Base-by-base conservation (phyloP, 2,113 vertebrate species). In the Syngnathoides biaculeatus region DNA sequence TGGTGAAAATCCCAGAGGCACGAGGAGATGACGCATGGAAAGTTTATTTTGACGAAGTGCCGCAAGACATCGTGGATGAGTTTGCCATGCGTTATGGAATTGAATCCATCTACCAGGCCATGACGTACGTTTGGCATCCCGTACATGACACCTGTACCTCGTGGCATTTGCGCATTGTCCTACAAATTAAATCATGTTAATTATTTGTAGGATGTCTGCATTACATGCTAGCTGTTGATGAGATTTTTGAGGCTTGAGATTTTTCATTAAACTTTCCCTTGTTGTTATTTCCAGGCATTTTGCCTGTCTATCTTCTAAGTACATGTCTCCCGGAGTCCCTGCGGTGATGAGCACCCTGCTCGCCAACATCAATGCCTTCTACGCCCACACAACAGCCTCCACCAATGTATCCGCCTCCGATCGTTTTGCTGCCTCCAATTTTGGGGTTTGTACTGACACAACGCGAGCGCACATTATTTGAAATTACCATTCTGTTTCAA, bases 51-150 rank as follows among this genome's bases (percentile, higher is more conserved):
- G 97, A 99, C 40, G 97, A 99, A 68, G 96, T 96, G 45, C 92
- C 94, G 3, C 95, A 98, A 82, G 97, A 99, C 82, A 93, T 98
- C 0, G 97, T 98, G 79, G 97, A 99, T 73, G 97, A 99, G 84
- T 99, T 99, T 79, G 95, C 96, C 27, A 99, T 99, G 95, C 97
- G 97, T 71, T 99, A 99, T 2, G 97, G 97, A 72, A 95, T 99
- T 22, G 97, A 98, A 67, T 97, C 95, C 0, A 98, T 99, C 87
- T 99, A 99, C 84, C 97, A 99, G 82, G 97, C 97, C 77, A 99
- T 99, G 97, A 99, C 96, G 97, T 99, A 90, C 94, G 96, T 89
- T 19, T 64, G 57, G 53, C 20, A 67, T 57, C 5, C 8, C 12
- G 11, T 22, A 2, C 26, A 10, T 24, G 67, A 40, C 59, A 14